Evolutionary conservation across 2,113 vertebrate genomes (phyloP).

Genomic region (Uria aalge): DNA sequence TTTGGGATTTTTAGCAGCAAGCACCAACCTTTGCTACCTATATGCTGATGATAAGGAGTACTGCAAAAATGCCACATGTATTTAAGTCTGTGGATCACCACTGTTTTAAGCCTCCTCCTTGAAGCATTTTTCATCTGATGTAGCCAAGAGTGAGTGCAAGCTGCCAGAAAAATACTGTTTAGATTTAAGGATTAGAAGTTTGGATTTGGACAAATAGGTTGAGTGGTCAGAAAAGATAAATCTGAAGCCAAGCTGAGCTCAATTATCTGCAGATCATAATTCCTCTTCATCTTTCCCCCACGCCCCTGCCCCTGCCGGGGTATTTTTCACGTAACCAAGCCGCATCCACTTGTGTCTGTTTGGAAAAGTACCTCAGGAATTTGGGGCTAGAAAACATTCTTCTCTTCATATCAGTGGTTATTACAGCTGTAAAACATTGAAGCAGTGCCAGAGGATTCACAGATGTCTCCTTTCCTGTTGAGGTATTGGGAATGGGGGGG

Average conservation of each 20-base stretch:
- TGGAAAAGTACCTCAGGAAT: constrained; percentile 59
- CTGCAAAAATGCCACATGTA: neutral
- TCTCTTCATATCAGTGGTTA: constrained; percentile 66
- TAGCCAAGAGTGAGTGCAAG: neutral
- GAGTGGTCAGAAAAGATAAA: constrained; percentile 14
- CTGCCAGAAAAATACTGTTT: constrained; percentile 33
- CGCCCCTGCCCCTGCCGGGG: neutral
- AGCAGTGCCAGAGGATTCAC: constrained; percentile 60
- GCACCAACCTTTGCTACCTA: neutral
- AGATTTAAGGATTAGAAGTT: constrained; percentile 25
- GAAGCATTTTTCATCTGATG: neutral
- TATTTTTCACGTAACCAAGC: constrained; percentile 24
- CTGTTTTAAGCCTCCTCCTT: neutral
- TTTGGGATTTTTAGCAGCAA: neutral
- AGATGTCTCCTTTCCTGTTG: constrained; percentile 70
- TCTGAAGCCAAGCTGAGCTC: neutral
- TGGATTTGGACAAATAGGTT: neutral
- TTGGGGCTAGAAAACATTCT: constrained; percentile 52
- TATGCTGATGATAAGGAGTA: neutral
- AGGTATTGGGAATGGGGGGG: constrained; percentile 15
- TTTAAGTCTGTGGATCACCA: neutral
- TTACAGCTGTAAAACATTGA: constrained; percentile 74
- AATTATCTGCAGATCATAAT: neutral
- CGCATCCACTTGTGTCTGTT: constrained; percentile 19
- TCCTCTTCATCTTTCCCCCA: neutral